These are phyloP conservation scores for Oedothorax gibbosus DNA, from an alignment of 1,140 invertebrate species.

Conservation along the genomic window DNA sequence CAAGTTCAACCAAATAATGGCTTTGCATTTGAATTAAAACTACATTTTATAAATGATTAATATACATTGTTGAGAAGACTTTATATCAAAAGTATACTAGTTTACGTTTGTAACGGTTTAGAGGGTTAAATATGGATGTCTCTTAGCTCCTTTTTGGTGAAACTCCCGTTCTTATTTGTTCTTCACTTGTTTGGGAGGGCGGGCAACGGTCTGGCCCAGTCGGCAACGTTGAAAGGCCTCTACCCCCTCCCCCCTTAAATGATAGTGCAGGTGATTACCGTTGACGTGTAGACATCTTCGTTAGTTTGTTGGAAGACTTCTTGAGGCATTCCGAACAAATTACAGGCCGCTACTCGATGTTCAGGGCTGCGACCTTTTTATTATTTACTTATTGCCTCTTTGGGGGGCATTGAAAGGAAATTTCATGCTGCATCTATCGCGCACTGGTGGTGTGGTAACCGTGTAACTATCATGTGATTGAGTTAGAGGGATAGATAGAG, in stretches of 20 bases:
- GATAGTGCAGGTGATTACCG: constrained; percentile 52
- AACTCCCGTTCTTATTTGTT: constrained; percentile 4
- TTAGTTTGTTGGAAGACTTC: constrained; percentile 24
- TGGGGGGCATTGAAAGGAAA: background rate
- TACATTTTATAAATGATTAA: no score
- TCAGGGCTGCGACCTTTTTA: constrained; percentile 25
- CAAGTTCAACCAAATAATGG: no score
- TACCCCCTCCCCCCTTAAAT: constrained; percentile 12
- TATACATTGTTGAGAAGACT: no score
- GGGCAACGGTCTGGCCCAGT: constrained; percentile 31
- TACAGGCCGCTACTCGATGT: constrained; percentile 48
- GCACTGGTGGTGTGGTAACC: no score
- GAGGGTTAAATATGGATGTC: background rate
- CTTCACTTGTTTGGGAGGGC: constrained; percentile 40
- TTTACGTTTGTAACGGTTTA: no score
- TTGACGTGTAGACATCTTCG: constrained; percentile 60
- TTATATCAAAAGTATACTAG: no score
- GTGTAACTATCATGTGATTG: no score
- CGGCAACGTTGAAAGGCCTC: constrained; percentile 43
- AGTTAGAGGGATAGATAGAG: no score
- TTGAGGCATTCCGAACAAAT: constrained; percentile 53
- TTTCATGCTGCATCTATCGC: no score
- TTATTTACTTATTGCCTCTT: constrained; percentile 38
- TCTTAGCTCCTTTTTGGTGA: background rate
- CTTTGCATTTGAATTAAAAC: no score